Base-by-base conservation (phyloP, 2,113 vertebrate genomes). In the Tragulus kanchil region DNA sequence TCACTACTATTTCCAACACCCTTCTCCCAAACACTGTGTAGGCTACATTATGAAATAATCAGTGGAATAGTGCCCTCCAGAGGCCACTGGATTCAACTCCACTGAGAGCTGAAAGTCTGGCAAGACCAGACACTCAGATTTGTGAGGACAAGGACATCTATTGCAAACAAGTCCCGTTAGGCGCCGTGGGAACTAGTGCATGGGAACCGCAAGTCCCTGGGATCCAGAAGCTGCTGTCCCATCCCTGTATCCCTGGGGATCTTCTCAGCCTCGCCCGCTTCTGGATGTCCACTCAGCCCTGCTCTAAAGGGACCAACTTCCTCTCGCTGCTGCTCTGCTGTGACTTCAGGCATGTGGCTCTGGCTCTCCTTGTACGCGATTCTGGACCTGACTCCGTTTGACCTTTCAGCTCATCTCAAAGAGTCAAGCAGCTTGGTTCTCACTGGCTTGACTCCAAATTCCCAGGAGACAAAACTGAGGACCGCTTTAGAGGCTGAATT, bases 51-150 rank as follows among this genome's bases (percentile, higher is more conserved):
- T 2, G 10, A 62, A 92, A 97, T 98, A 98, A 98, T 97, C 98
- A 98, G 98, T 97, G 97, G 94, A 97, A 98, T 56, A 98, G 98
- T 98, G 98, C 98, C 98, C 99, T 96, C 99, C 98, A 98, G 98
- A 98, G 99, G 98, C 98, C 98, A 98, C 14, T 0, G 93, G 71
- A 90, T 88, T 95, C 65, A 82, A 56, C 62, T 42, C 31, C 52
- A 54, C 89, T 61, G 92, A 92, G 62, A 58, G 75, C 9, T 19
- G 26, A 82, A 62, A 21, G 62, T 21, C 69, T 62, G 54, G 84
- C 65, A 77, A 96, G 85, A 69, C 64, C 45, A 77, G 56, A 71
- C 50, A 50, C 31, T 21, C 48, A 69, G n/a, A 64, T 92, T 75
- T 36, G 62, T 0, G n/a, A 65, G 48, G 50, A 87, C 79, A 28